phyloP scores from a whole-genome alignment of 1,140 invertebrate species.

The Drosophila bipectinata region DNA sequence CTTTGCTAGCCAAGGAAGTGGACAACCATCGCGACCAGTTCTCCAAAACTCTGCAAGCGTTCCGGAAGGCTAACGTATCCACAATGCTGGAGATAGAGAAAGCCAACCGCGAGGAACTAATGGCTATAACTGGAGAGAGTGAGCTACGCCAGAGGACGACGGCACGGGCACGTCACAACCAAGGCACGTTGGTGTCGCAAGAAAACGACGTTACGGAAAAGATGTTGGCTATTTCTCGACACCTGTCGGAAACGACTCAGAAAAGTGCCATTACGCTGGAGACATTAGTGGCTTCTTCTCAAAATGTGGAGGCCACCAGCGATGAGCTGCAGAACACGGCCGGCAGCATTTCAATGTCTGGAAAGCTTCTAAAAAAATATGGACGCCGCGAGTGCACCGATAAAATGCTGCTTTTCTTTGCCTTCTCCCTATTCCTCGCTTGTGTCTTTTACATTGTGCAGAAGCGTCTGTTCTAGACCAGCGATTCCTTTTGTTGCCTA shows the following conservation, averaged over 20 bases:
- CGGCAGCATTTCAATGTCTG: constrained; percentile 93
- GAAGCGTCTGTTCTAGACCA: constrained; percentile 91
- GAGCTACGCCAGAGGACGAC: constrained; percentile 85
- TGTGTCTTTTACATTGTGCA: constrained; percentile 96
- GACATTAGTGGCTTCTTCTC: constrained; percentile 89
- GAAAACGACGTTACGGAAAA: constrained; percentile 90
- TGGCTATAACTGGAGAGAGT: constrained; percentile 86
- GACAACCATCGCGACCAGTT: constrained; percentile 89
- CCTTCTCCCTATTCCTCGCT: constrained; percentile 95
- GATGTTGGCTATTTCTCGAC: constrained; percentile 91
- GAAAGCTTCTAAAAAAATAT: constrained; percentile 96
- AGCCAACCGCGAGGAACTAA: constrained; percentile 88
- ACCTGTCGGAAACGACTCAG: constrained; percentile 93
- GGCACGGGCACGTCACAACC: constrained; percentile 59
- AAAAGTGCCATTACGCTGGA: constrained; percentile 93
- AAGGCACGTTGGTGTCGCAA: constrained; percentile 74
- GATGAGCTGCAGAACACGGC: constrained; percentile 94
- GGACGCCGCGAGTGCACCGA: constrained; percentile 96
- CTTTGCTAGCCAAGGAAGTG: constrained; percentile 87
- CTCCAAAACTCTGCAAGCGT: constrained; percentile 88
- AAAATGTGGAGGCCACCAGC: constrained; percentile 89
- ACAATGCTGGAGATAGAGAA: constrained; percentile 91
- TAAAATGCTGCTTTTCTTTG: constrained; percentile 95
- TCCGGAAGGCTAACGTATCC: constrained; percentile 91
- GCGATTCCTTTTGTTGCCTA: constrained; percentile 8